phyloP scores from a whole-genome alignment of 2,113 vertebrate genomes.

The Phyllostomus discolor region DNA sequence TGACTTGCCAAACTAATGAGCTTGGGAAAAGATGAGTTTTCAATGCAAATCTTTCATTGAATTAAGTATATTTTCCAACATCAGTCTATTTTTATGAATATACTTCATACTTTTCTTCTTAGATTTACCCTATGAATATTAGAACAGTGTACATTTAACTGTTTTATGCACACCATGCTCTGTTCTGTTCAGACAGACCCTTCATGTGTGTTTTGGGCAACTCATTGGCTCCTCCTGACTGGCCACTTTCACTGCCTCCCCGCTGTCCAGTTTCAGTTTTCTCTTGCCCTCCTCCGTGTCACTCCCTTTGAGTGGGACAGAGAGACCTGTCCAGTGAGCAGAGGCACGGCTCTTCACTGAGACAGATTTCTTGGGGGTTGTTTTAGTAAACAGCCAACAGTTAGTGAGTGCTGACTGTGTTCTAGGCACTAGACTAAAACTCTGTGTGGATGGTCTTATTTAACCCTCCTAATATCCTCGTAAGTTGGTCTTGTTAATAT shows the following conservation, averaged over 20 bases:
- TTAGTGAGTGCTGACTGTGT: neutral
- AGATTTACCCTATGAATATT: neutral
- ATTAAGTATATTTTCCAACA: slow-evolving; percentile 36
- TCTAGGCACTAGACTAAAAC: neutral
- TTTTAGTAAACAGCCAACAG: neutral
- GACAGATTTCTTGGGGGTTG: neutral
- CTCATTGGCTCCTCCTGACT: neutral
- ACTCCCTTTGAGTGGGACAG: neutral
- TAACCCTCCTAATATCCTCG: neutral
- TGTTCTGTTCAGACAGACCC: neutral
- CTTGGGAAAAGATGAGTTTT: slow-evolving; percentile 28
- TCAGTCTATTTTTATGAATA: slow-evolving; percentile 38
- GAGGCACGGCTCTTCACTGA: neutral
- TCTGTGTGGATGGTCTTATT: neutral
- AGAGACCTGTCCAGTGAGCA: neutral
- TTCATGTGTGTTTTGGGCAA: neutral
- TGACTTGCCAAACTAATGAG: slow-evolving; percentile 19
- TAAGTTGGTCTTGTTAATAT: neutral
- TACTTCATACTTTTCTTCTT: neutral
- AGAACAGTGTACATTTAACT: neutral
- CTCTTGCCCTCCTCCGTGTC: neutral
- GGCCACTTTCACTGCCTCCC: neutral
- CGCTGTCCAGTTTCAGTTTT: neutral
- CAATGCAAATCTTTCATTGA: slow-evolving; percentile 35
- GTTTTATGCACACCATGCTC: neutral